Evolutionary conservation across 2,888 invertebrate genomes (phyloP), one percentile per base, ranked within the genome.

Genomic region (Drosophila limbata): DNA sequence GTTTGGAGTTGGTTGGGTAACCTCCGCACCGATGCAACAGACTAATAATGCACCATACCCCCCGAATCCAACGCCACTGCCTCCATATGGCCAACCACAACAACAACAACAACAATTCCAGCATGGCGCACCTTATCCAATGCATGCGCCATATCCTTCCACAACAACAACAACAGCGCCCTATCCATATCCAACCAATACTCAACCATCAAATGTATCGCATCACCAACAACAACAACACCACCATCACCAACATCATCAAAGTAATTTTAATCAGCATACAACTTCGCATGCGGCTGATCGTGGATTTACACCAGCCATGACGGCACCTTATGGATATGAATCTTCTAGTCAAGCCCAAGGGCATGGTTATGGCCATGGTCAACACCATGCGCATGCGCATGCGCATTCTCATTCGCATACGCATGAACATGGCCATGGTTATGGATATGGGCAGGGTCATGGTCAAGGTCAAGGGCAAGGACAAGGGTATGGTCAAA

Each of bases 1-100:
- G 57, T 92, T 92, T 70, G 92, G 92, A 81, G 90, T 90, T 76
- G 92, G 92, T 79, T 92, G 91, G 90, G 71, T 77, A 53, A 11
- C 55, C 59, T 77, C 47, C 42, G 80, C 88, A 53, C 89, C 91
- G 77, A 77, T 84, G 63, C 90, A 88, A 61, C 84, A 86, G 65
- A 77, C 28, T 28, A 28, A 72, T 31, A 15, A 11, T 52, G 52
- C 82, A 42, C 83, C 83, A 70, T 88, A 74, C 67, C 90, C 86
- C 33, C 19, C 28, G 17, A 40, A 17, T 51, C n/a, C 50, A 19
- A 44, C 45, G 19, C 17, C 31, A 39, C 47, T 39, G 9, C 17
- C 45, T 13, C 13, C 62, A 17, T 31, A 47, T 15, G 45, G 47
- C 45, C 44, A 55, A 50, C 17, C 69, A 66, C 78, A 77, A 31